These are phyloP conservation scores for Danio tinwini DNA, from an alignment of 2,797 vertebrate species.

Conservation along the genomic window DNA sequence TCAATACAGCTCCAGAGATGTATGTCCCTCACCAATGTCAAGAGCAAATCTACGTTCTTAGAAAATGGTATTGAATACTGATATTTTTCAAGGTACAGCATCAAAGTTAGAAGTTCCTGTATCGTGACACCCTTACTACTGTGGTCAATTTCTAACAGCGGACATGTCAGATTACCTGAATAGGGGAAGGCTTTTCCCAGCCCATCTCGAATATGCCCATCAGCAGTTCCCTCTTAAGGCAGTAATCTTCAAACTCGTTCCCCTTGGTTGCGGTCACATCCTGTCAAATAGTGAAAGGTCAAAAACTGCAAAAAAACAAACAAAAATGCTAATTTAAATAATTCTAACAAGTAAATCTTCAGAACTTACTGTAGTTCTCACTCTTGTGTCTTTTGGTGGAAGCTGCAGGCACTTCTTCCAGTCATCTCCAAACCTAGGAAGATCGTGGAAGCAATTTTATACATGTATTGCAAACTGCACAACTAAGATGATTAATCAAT, in stretches of 20 bases:
- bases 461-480: background rate
- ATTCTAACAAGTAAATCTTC: background rate
- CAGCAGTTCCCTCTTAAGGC: constrained; percentile 79
- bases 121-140: too few species aligned
- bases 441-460: background rate
- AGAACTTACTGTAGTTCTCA: constrained; percentile 74
- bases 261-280: constrained; percentile 83
- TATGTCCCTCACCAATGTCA: too few species aligned
- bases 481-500: background rate
- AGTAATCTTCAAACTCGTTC: constrained; percentile 85
- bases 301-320: background rate
- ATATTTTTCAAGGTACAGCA: too few species aligned
- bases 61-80: too few species aligned
- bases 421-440: constrained; percentile 77
- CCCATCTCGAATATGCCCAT: constrained; percentile 86
- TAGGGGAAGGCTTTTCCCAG: constrained; percentile 82
- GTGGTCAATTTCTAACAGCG: background rate
- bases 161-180: constrained; percentile 69
- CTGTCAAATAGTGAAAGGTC: constrained; percentile 57
- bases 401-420: constrained; percentile 80
- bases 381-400: constrained; percentile 76
- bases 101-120: too few species aligned
- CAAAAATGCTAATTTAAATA: background rate
- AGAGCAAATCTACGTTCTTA: too few species aligned
- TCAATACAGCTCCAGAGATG: too few species aligned